phyloP scores from a whole-genome alignment of 2,113 vertebrate species.

The Pseudolaguvia tuberculata region DNA sequence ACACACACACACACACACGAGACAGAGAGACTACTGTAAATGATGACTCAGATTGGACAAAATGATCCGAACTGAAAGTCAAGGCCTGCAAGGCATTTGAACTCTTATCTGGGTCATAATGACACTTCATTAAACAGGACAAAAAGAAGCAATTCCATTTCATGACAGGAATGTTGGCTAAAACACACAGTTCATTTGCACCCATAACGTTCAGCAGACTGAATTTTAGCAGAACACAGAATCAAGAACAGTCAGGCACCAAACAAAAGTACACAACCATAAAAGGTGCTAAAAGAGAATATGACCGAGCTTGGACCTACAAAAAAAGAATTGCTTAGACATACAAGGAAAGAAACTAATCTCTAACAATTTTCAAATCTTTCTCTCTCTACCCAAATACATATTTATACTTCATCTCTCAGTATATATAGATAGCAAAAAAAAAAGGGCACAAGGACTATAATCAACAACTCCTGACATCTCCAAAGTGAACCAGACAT shows the following conservation, averaged over 20 bases:
- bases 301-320: constrained; percentile 3
- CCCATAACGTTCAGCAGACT: constrained; percentile 20
- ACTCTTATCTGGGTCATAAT: constrained; percentile 37
- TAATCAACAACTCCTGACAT: too few species aligned
- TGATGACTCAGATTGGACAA: constrained; percentile 32
- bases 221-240: constrained; percentile 11
- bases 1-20: background rate
- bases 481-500: too few species aligned
- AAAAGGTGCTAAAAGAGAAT: constrained; percentile 36
- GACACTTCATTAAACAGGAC: constrained; percentile 13
- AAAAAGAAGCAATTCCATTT: constrained; percentile 6
- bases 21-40: constrained; percentile 17
- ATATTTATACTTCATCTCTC: too few species aligned
- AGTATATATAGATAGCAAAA: too few species aligned
- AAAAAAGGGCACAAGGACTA: too few species aligned
- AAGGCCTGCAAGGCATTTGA: constrained; percentile 38
- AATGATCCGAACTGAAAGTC: constrained; percentile 34
- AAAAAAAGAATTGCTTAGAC: too few species aligned
- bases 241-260: constrained; percentile 21
- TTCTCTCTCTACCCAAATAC: too few species aligned
- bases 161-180: constrained; percentile 22
- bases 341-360: too few species aligned
- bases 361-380: too few species aligned
- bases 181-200: constrained; percentile 18
- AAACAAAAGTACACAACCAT: constrained; percentile 37